A percentile compares a stretch with the other conserved stretches of the same genome.
phyloP scores from a whole-genome alignment of 2,113 vertebrate species.

The Phasianus colchicus region DNA sequence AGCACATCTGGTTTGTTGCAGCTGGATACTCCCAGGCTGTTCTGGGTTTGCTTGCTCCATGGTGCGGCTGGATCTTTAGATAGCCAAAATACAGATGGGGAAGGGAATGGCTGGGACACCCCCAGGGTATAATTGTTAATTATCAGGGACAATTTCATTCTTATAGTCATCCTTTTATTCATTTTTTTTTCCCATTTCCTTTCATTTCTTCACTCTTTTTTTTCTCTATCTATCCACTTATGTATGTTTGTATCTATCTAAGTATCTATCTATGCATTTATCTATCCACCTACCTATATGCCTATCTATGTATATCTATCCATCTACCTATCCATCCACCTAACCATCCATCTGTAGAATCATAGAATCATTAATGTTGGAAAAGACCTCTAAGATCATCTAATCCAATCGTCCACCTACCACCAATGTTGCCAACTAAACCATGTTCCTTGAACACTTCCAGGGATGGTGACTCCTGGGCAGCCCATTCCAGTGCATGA shows the following conservation, averaged over 20 bases:
- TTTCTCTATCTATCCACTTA: too few relatives aligned
- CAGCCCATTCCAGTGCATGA: not conserved
- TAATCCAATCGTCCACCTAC: not conserved
- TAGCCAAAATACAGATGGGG: not conserved
- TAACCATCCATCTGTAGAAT: not conserved
- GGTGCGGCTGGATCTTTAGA: rapidly evolving
- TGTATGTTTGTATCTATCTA: too few relatives aligned
- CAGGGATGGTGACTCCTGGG: not conserved
- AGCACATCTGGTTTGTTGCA: rapidly evolving
- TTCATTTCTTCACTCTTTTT: not conserved
- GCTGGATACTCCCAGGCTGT: rapidly evolving
- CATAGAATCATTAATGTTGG: not conserved
- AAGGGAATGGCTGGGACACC: not conserved
- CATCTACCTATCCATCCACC: too few relatives aligned
- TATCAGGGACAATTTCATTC: not conserved
- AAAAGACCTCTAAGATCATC: not conserved
- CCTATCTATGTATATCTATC: too few relatives aligned
- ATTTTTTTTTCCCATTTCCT: not conserved
- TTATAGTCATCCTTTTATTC: not conserved
- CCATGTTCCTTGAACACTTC: not conserved
- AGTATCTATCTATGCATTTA: too few relatives aligned
- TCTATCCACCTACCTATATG: too few relatives aligned
- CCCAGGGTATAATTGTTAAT: not conserved
- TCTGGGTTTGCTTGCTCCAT: not conserved
- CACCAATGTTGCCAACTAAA: not conserved